phyloP scores from a whole-genome alignment of 2,113 vertebrate genomes.

The Glaucomys volans region DNA sequence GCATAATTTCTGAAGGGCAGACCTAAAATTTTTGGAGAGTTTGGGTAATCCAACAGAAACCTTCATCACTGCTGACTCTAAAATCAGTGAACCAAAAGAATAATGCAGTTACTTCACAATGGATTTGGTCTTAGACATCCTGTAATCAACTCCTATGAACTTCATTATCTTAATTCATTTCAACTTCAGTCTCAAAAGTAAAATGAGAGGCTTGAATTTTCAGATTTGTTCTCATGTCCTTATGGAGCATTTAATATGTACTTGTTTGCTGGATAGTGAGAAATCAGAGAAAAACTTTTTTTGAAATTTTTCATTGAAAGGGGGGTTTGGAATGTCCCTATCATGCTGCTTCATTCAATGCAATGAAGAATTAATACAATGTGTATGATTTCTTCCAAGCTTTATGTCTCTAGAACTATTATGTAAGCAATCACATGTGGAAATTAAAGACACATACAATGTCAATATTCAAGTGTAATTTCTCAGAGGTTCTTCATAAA shows the following conservation, averaged over 20 bases:
- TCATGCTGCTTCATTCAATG: background rate
- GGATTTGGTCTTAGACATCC: background rate
- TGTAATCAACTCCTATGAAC: background rate
- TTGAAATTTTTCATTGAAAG: slow-evolving; percentile 12
- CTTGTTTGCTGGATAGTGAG: background rate
- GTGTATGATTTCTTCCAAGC: background rate
- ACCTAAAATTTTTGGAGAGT: background rate
- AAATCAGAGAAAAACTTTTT: background rate
- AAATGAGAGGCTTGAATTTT: background rate
- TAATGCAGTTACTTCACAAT: background rate
- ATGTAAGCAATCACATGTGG: background rate
- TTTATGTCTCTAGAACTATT: slow-evolving; percentile 33
- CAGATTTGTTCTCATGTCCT: background rate
- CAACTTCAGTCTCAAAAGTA: background rate
- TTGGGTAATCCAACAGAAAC: background rate
- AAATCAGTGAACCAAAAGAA: slow-evolving; percentile 2
- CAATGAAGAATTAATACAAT: too few relatives aligned
- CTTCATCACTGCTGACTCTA: background rate
- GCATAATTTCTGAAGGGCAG: slow-evolving; percentile 23
- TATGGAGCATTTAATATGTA: background rate
- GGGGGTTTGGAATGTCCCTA: background rate
- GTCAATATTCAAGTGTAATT: background rate
- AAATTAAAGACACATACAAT: background rate
- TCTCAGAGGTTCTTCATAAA: background rate
- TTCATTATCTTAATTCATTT: background rate